phyloP scores from a whole-genome alignment of 2,113 vertebrate genomes.

The Hippocampus comes region DNA sequence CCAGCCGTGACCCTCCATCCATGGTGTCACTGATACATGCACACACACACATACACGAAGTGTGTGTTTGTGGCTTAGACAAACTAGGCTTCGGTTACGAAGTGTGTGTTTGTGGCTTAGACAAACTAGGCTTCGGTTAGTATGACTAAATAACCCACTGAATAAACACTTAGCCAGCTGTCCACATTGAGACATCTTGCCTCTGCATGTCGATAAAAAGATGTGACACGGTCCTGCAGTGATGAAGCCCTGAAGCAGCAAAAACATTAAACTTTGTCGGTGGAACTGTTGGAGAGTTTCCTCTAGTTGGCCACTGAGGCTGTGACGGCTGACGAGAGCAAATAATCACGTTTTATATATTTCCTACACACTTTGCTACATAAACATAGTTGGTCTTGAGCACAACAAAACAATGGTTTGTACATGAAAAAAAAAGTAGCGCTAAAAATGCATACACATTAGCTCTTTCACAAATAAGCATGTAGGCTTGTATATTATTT shows the following conservation, averaged over 20 bases:
- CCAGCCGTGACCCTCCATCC: too few species aligned
- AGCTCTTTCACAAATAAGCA: too few species aligned
- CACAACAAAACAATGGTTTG: constrained; percentile 16
- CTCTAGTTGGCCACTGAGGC: constrained; percentile 20
- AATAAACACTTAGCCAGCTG: neutral
- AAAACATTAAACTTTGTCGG: constrained; percentile 26
- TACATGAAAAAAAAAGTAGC: neutral
- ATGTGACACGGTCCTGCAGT: constrained; percentile 6
- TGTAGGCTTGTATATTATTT: too few species aligned
- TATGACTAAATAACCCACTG: neutral
- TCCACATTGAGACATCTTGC: constrained; percentile 8
- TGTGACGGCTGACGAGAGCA: constrained; percentile 17
- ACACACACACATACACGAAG: too few species aligned
- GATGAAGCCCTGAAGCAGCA: constrained; percentile 13
- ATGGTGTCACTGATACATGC: too few species aligned
- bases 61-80: too few species aligned
- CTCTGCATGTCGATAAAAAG: neutral
- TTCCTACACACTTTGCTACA: constrained; percentile 11
- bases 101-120: too few species aligned
- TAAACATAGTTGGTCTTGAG: constrained; percentile 20
- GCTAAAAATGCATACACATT: too few species aligned
- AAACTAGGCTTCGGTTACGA: too few species aligned
- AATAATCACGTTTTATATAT: neutral
- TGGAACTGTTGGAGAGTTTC: constrained; percentile 7
- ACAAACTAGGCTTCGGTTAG: too few species aligned